Evolutionary conservation across 23 tunicate genomes (phyloP), one percentile per base, ranked within the genome.

Genomic region (Halocynthia aurantium): DNA sequence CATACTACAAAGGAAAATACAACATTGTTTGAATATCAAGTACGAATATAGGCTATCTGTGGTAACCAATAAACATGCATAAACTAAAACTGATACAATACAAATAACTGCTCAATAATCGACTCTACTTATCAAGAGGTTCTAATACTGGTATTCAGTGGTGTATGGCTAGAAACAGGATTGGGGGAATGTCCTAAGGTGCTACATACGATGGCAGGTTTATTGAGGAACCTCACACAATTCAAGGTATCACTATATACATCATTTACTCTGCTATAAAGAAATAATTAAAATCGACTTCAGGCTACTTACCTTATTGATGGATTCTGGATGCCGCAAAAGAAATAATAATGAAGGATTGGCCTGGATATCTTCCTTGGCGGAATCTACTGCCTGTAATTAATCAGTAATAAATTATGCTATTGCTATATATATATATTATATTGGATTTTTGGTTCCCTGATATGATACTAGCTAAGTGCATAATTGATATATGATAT

Each of bases 1-100:
- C 84, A 80, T 52, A 73, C 91, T 86, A 51, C 52, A 71, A 10
- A 8, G n/a, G 8, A 67, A 11, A 15, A 67, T n/a, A 67, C 31
- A 11, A n/a, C 17, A 60, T 60, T 60, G 2, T n/a, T 60, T n/a
- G 64, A 31, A 31, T 31, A 31, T 31, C 44, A 31, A 31, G 44
- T 11, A 67, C 12, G 12, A n/a, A 67, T 20, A 67, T 67, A 49
- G 12, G n/a, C 21, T 13, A 50, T 17, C 72, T 21, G 72, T 50
- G 22, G 72, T 5, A 67, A 67, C 12, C 12, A 13, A 0, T 67
- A 67, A 67, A 31, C 44, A 31, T 31, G 44, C 44, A 31, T 31
- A 4, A 31, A 31, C 44, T 31, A 31, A 31, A 31, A 31, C 44
- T 31, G 44, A 31, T 31, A 31, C 2, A 31, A 31, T 31, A 31